Evolutionary conservation across 2,888 invertebrate species (phyloP), one percentile per base, ranked within the genome.

Genomic region (Apamea epomidion): DNA sequence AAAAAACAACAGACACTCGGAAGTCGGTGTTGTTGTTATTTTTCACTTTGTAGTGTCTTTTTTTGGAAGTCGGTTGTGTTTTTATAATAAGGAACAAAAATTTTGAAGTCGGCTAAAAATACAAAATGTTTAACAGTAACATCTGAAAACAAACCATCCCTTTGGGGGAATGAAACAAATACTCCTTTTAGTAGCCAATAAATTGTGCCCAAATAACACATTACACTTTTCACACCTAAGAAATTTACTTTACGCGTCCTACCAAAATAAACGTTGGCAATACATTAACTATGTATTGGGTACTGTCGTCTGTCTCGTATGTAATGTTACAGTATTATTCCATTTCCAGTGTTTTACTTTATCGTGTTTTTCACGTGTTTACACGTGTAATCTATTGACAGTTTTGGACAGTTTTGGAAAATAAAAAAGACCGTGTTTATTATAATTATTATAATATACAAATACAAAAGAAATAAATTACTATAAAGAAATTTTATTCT

Each of bases 201-300:
- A 88, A 84, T 85, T 69, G 45, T 42, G 51, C 54, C 64, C n/a
- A 70, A 81, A 85, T 77, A 85, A 85, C 58, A 10, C 74, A 70
- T 87, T 80, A 81, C 73, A 78, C 75, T 79, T 88, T 79, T 83
- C 69, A 86, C 88, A 88, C 78, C 68, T 74, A 81, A 86, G 29
- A 73, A 85, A 88, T 86, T 74, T 88, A 80, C 18, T 81, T 37
- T 37, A 72, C 54, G 37, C 54, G 68, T 74, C 42, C 37, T 74
- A 70, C 76, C 54, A 71, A 83, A 83, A 88, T 76, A 90, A 82
- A 90, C 86, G 90, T 71, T 76, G 72, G 78, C 42, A 74, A 78
- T 74, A 90, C 83, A 86, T 80, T 88, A 90, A 90, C 74, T 86
- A 88, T 88, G 83, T 88, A 88, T 90, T 65, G 76, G 74, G 60